Evolutionary conservation across 2,797 vertebrate species (phyloP).

Genomic region (Chaenodraco wilsoni): DNA sequence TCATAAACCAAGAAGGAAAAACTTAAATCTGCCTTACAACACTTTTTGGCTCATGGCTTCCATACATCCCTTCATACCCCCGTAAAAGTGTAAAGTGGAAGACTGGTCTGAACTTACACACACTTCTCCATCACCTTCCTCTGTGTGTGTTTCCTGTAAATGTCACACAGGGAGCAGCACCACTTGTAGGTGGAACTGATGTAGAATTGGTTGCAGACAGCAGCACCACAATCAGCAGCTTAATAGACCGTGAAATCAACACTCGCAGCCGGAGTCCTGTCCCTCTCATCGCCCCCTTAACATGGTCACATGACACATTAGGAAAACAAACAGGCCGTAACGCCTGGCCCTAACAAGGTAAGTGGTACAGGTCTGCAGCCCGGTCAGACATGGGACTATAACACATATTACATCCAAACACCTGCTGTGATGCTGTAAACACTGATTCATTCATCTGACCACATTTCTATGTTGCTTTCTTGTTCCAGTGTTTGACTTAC

Average conservation of each 20-base stretch:
- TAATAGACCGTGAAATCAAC: conserved; percentile 75
- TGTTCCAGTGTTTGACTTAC: conserved; percentile 21
- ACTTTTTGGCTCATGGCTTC: too few relatives aligned
- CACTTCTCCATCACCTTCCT: neutral
- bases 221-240: conserved; percentile 50
- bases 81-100: neutral
- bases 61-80: too few relatives aligned
- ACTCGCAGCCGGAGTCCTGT: conserved; percentile 27
- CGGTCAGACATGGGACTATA: neutral
- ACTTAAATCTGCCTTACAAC: too few relatives aligned
- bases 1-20: too few relatives aligned
- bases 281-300: conserved; percentile 45
- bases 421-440: conserved; percentile 18
- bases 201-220: conserved; percentile 57
- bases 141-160: conserved; percentile 22
- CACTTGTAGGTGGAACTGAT: conserved; percentile 51
- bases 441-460: conserved; percentile 7
- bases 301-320: conserved; percentile 48
- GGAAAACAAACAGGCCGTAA: conserved; percentile 48
- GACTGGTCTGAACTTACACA: neutral
- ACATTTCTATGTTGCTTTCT: conserved; percentile 11
- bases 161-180: neutral
- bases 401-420: conserved; percentile 11
- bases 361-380: conserved; percentile 23
- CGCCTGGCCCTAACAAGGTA: conserved; percentile 51